A percentile compares a stretch with the other conserved stretches of the same genome.
These are phyloP conservation scores for Silurus glanis DNA, from an alignment of 2,113 vertebrate genomes.

Conservation along the genomic window DNA sequence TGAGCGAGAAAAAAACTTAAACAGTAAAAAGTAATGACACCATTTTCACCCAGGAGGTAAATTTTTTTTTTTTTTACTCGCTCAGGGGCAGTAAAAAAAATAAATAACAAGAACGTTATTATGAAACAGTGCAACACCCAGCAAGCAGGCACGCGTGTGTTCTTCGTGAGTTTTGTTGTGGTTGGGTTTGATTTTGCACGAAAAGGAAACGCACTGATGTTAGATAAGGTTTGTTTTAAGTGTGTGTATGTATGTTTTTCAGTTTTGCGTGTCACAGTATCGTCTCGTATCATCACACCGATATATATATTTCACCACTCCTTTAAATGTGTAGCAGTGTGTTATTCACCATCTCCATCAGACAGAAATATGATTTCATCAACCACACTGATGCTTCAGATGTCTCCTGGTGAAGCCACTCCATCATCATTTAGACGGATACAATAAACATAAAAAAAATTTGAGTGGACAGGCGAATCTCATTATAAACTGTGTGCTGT, in stretches of 20 bases:
- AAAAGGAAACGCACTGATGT: neutral
- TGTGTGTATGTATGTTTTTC: neutral
- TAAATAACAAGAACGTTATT: neutral
- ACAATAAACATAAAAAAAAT: too few relatives aligned
- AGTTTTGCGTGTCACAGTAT: neutral
- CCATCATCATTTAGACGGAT: too few relatives aligned
- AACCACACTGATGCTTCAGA: too few relatives aligned
- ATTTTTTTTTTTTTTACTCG: too few relatives aligned
- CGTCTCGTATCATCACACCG: neutral
- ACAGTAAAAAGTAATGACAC: neutral
- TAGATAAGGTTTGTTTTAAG: neutral
- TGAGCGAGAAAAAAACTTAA: neutral
- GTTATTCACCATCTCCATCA: too few relatives aligned
- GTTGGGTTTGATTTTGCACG: conserved; percentile 13
- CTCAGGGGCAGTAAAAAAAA: neutral
- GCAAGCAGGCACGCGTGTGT: neutral
- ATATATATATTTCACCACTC: neutral
- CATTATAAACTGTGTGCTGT: too few relatives aligned
- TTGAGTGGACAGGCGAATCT: too few relatives aligned
- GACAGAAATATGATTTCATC: too few relatives aligned
- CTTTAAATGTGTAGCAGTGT: neutral
- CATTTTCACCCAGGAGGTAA: neutral
- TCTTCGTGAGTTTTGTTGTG: conserved; percentile 15
- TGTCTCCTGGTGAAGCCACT: too few relatives aligned
- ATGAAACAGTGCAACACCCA: neutral